phyloP scores from a whole-genome alignment of 2,888 invertebrate species.

The Arenicola marina region DNA sequence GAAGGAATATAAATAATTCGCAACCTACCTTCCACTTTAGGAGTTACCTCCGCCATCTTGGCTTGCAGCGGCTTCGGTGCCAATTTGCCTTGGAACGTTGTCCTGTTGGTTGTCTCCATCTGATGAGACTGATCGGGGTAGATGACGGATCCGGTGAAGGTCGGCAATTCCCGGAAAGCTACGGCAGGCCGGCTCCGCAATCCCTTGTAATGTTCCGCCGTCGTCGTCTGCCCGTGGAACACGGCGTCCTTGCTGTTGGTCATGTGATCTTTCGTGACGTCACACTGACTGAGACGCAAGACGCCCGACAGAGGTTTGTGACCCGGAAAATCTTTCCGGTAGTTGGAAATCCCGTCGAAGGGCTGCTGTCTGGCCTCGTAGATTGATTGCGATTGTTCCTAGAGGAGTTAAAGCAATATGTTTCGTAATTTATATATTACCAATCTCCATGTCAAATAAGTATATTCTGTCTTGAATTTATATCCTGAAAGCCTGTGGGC shows the following conservation, averaged over 20 bases:
- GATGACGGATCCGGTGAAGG: slow-evolving; percentile 45
- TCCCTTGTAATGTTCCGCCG: slow-evolving; percentile 33
- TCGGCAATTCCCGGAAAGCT: slow-evolving; percentile 53
- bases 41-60: slow-evolving; percentile 39
- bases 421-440: too few relatives aligned
- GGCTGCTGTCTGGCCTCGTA: too few relatives aligned
- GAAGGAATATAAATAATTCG: too few relatives aligned
- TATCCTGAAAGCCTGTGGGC: too few relatives aligned
- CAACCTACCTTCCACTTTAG: slow-evolving; percentile 51
- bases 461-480: too few relatives aligned
- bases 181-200: slow-evolving; percentile 46
- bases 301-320: slow-evolving; percentile 3
- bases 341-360: slow-evolving; percentile 45
- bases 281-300: background rate
- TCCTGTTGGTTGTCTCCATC: slow-evolving; percentile 23
- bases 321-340: slow-evolving; percentile 41
- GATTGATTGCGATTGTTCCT: too few relatives aligned
- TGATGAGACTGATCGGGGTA: slow-evolving; percentile 20
- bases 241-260: slow-evolving; percentile 8
- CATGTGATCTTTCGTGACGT: background rate
- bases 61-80: slow-evolving; percentile 32
- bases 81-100: slow-evolving; percentile 22
- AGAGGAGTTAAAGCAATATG: too few relatives aligned
- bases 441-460: too few relatives aligned
- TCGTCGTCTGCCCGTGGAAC: slow-evolving; percentile 49